A percentile compares a stretch with the other conserved stretches of the same genome.
Evolutionary conservation across 2,888 invertebrate genomes (phyloP).

Genomic region (Hyppa rectilinea): DNA sequence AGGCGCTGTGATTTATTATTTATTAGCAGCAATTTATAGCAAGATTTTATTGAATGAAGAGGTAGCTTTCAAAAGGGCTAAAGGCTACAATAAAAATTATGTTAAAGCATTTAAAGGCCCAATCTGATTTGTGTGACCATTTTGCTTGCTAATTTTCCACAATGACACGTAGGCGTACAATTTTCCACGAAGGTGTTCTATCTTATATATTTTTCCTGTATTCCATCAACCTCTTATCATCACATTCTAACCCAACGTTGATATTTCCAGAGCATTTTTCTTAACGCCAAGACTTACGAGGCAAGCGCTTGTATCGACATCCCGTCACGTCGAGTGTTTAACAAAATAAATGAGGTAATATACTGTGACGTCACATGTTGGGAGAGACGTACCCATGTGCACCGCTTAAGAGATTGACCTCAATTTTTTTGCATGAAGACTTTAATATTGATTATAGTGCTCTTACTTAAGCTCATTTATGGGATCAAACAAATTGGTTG

Average conservation of each 20-base stretch:
- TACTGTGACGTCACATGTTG: slow-evolving; percentile 43
- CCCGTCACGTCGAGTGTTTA: slow-evolving; percentile 71
- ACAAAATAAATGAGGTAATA: slow-evolving; percentile 69
- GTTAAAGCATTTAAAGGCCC: neutral
- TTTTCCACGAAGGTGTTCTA: slow-evolving; percentile 11
- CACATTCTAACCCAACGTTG: slow-evolving; percentile 12
- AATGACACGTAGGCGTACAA: neutral
- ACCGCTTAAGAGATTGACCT: slow-evolving; percentile 37
- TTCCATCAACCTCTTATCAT: slow-evolving; percentile 42
- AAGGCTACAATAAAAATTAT: neutral
- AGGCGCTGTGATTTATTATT: slow-evolving; percentile 57
- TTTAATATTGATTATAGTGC: slow-evolving; percentile 14
- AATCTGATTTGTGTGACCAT: slow-evolving; percentile 24
- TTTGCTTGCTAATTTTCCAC: slow-evolving; percentile 21
- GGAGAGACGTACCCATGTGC: slow-evolving; percentile 25
- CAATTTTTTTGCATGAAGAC: slow-evolving; percentile 8
- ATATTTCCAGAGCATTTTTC: slow-evolving; percentile 55
- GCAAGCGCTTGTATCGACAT: slow-evolving; percentile 71
- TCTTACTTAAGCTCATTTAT: too few species aligned
- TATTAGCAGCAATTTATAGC: neutral
- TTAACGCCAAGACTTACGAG: slow-evolving; percentile 56
- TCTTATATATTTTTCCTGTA: slow-evolving; percentile 27
- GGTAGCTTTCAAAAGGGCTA: slow-evolving; percentile 2
- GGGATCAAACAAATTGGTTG: too few species aligned
- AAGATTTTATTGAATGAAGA: slow-evolving; percentile 6